Conservation (phyloP, 1,140 invertebrate genomes). For the Asbolus verrucosus region DNA sequence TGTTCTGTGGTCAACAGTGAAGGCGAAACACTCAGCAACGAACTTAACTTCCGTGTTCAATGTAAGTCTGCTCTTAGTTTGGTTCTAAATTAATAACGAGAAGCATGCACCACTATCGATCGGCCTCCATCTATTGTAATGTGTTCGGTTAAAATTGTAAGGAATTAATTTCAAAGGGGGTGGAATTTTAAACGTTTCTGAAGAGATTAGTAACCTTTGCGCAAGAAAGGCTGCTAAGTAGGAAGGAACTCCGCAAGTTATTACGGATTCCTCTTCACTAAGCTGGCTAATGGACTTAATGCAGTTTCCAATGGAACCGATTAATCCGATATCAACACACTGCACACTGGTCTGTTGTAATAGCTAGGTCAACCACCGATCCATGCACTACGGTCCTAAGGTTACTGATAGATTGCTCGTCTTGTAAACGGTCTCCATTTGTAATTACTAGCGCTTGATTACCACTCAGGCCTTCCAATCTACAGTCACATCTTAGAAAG, state of each 20-base stretch:
- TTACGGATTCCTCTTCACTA: conserved; percentile 12
- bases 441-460: conserved; percentile 3
- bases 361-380: conserved; percentile 18
- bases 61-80: conserved; percentile 73
- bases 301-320: not conserved
- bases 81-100: too few relatives aligned
- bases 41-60: conserved; percentile 83
- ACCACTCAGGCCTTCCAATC: not conserved
- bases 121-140: too few relatives aligned
- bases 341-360: not conserved
- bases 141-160: too few relatives aligned
- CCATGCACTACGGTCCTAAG: not conserved
- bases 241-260: conserved; percentile 3
- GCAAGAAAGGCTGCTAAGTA: conserved; percentile 3
- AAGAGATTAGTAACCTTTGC: not conserved
- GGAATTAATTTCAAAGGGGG: too few relatives aligned
- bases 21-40: conserved; percentile 83
- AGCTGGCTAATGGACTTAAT: conserved; percentile 4
- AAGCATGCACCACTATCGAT: too few relatives aligned
- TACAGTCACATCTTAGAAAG: not conserved
- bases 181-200: conserved; percentile 13
- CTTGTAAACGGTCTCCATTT: not conserved
- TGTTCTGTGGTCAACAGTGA: conserved; percentile 84
- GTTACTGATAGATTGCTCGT: conserved; percentile 12
- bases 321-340: conserved; percentile 3